Percentiles rank a stretch among this genome's conserved stretches.
These are phyloP conservation scores for Fragum whitleyi DNA, from an alignment of 2,888 invertebrate species.

Conservation along the genomic window DNA sequence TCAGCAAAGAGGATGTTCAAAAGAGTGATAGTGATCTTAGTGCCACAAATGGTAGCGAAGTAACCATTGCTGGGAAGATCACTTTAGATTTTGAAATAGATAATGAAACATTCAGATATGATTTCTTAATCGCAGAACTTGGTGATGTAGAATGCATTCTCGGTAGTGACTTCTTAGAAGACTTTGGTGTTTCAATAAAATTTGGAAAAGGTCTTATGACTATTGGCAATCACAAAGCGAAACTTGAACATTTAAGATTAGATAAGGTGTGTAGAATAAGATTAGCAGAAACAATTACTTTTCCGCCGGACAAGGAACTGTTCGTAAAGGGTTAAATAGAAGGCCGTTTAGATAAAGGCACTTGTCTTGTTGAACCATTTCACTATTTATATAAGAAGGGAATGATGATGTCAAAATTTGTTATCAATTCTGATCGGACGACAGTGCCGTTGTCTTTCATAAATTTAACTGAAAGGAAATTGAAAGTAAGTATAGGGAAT, in stretches of 20 bases:
- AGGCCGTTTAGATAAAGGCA: not conserved
- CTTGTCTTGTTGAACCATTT: slow-evolving; percentile 24
- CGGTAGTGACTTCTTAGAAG: slow-evolving; percentile 52
- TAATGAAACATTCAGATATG: slow-evolving; percentile 30
- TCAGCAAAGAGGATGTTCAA: not conserved
- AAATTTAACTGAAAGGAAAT: slow-evolving; percentile 11
- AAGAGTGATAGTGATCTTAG: slow-evolving; percentile 2
- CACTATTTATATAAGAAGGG: slow-evolving; percentile 7
- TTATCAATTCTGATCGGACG: not conserved
- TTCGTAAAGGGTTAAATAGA: slow-evolving; percentile 13
- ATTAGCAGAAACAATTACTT: slow-evolving; percentile 6
- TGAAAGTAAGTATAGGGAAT: slow-evolving; percentile 1
- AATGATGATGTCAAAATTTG: slow-evolving; percentile 9
- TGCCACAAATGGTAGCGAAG: slow-evolving; percentile 38
- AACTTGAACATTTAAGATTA: slow-evolving; percentile 19
- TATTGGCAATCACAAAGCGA: slow-evolving; percentile 39
- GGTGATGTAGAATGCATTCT: slow-evolving; percentile 43
- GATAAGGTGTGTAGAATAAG: slow-evolving; percentile 12
- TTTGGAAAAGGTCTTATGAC: slow-evolving; percentile 35
- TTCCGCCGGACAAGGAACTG: slow-evolving; percentile 35
- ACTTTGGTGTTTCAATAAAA: slow-evolving; percentile 44
- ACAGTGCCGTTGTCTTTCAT: not conserved
- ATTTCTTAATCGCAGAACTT: slow-evolving; percentile 56
- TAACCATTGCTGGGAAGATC: slow-evolving; percentile 34
- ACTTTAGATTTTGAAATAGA: slow-evolving; percentile 33